These are phyloP conservation scores for Cyclophora punctaria DNA, from an alignment of 2,888 invertebrate species.

Conservation along the genomic window DNA sequence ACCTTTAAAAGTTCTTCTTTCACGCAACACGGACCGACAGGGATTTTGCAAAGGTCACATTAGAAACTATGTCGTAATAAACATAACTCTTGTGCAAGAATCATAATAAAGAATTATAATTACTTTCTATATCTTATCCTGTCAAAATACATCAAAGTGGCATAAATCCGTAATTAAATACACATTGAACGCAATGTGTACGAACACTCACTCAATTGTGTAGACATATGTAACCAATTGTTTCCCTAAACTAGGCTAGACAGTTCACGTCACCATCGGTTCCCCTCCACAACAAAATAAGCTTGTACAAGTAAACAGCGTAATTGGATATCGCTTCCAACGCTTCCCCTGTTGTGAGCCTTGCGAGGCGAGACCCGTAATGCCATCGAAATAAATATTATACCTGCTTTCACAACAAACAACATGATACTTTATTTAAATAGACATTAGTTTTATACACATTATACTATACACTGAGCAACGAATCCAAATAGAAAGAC, in stretches of 20 bases:
- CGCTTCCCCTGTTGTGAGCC: slow-evolving; percentile 19
- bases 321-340: slow-evolving; percentile 33
- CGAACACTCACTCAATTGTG: slow-evolving; percentile 7
- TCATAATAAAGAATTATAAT: too few relatives aligned
- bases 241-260: slow-evolving; percentile 22
- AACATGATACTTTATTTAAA: not conserved
- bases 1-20: too few relatives aligned
- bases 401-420: slow-evolving; percentile 11
- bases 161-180: too few relatives aligned
- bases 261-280: slow-evolving; percentile 30
- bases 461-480: too few relatives aligned
- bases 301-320: slow-evolving; percentile 36
- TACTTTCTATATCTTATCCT: too few relatives aligned
- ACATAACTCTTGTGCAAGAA: too few relatives aligned
- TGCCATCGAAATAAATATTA: slow-evolving; percentile 14
- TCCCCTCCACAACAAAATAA: slow-evolving; percentile 34
- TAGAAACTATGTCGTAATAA: too few relatives aligned
- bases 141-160: too few relatives aligned
- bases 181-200: not conserved
- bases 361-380: slow-evolving; percentile 15
- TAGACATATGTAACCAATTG: slow-evolving; percentile 18
- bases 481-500: not conserved
- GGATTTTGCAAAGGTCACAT: too few relatives aligned
- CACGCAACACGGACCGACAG: too few relatives aligned
- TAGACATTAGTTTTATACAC: too few relatives aligned